phyloP scores from a whole-genome alignment of 2,797 vertebrate genomes.

The Catostomus latipinnis region DNA sequence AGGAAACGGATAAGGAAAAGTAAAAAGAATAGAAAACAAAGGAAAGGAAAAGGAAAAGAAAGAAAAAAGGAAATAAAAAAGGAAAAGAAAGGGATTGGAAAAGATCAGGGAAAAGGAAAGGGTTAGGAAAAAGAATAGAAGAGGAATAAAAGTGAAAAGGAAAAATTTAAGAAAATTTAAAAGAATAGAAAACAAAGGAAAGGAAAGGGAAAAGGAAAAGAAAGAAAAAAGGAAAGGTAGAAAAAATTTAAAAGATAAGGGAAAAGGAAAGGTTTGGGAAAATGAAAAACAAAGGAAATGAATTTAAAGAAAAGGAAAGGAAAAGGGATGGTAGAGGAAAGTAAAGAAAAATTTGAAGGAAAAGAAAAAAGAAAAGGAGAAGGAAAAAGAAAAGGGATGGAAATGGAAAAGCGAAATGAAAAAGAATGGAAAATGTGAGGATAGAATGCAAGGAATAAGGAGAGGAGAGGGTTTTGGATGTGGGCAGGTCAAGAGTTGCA shows the following conservation, averaged over 20 bases:
- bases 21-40: neutral
- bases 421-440: neutral
- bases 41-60: neutral
- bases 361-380: neutral
- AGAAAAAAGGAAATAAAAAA: neutral
- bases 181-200: no score
- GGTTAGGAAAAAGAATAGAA: no score
- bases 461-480: conserved; percentile 31
- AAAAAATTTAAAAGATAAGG: neutral
- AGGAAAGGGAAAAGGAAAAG: no score
- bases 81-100: neutral
- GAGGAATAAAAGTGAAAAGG: neutral
- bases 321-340: neutral
- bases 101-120: no score
- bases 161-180: no score
- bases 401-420: neutral
- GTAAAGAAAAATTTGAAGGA: neutral
- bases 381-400: no score
- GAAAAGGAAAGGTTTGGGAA: neutral
- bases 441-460: conserved; percentile 16
- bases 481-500: conserved; percentile 25
- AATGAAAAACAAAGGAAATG: neutral
- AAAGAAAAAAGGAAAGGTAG: neutral
- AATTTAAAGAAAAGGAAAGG: conserved; percentile 9
- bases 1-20: conserved; percentile 18